Evolutionary conservation across 2,888 invertebrate species (phyloP).

Genomic region (Corbicula japonica): DNA sequence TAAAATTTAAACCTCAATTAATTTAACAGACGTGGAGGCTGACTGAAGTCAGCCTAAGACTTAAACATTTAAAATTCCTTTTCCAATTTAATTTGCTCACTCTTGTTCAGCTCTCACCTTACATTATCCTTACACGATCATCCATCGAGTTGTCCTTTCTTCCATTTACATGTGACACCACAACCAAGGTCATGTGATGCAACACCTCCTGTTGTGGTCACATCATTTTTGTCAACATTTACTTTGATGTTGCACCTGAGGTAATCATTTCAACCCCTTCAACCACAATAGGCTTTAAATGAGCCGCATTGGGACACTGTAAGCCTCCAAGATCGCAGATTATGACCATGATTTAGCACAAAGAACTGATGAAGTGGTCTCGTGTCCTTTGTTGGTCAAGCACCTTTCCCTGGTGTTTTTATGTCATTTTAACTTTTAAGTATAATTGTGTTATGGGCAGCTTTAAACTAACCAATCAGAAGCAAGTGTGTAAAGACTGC

Average conservation of each 20-base stretch:
- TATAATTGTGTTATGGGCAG: no score
- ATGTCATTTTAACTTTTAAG: no score
- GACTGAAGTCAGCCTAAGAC: no score
- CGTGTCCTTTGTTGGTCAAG: constrained; percentile 25
- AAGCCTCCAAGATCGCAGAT: constrained; percentile 1
- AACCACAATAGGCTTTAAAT: constrained; percentile 18
- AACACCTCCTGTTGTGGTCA: constrained; percentile 1
- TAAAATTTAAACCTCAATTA: no score
- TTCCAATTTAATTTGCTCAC: no score
- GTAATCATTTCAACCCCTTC: constrained; percentile 20
- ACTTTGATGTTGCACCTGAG: constrained; percentile 43
- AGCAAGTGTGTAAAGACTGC: no score
- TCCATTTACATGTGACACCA: background rate
- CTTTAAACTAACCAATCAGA: no score
- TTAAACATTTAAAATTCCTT: no score
- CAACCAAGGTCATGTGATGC: constrained; percentile 24
- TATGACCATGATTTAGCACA: constrained; percentile 31
- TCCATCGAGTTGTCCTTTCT: constrained; percentile 9
- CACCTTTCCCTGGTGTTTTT: background rate
- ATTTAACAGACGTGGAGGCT: no score
- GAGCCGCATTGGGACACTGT: constrained; percentile 2
- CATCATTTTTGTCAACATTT: constrained; percentile 41
- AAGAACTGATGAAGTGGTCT: constrained; percentile 11
- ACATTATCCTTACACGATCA: background rate
- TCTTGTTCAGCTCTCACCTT: constrained; percentile 1